Evolutionary conservation across 2,797 vertebrate genomes (phyloP).

Genomic region (Cheirogaleus major): DNA sequence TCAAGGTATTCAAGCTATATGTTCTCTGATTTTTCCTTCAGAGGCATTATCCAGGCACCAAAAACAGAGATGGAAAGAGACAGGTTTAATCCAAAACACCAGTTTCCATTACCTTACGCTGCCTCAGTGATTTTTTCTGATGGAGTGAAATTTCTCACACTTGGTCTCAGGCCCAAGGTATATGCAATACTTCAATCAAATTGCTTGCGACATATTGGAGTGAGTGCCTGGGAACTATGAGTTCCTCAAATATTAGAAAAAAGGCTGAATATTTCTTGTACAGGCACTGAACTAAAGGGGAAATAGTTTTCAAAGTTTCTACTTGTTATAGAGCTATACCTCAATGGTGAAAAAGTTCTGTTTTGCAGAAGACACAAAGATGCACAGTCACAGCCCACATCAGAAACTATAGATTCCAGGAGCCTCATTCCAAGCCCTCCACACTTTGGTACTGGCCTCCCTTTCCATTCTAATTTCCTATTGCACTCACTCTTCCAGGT

Average conservation of each 20-base stretch:
- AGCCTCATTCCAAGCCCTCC: background rate
- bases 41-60: constrained; percentile 1
- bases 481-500: background rate
- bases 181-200: constrained; percentile 64
- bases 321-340: background rate
- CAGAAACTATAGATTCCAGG: background rate
- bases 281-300: background rate
- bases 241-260: constrained; percentile 15
- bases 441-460: background rate
- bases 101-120: constrained; percentile 64
- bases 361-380: constrained; percentile 32
- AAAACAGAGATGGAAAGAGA: constrained; percentile 55
- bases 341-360: background rate
- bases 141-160: constrained; percentile 48
- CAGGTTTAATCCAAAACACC: constrained; percentile 51
- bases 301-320: constrained; percentile 23
- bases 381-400: background rate
- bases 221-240: constrained; percentile 51
- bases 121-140: constrained; percentile 57
- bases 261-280: constrained; percentile 9
- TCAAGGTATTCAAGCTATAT: constrained; percentile 14
- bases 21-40: background rate
- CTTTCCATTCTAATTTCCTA: background rate
- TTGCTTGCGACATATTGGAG: constrained; percentile 53
- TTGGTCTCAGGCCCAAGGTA: constrained; percentile 60